phyloP scores from a whole-genome alignment of 2,113 vertebrate species.

The Pseudopodoces humilis region DNA sequence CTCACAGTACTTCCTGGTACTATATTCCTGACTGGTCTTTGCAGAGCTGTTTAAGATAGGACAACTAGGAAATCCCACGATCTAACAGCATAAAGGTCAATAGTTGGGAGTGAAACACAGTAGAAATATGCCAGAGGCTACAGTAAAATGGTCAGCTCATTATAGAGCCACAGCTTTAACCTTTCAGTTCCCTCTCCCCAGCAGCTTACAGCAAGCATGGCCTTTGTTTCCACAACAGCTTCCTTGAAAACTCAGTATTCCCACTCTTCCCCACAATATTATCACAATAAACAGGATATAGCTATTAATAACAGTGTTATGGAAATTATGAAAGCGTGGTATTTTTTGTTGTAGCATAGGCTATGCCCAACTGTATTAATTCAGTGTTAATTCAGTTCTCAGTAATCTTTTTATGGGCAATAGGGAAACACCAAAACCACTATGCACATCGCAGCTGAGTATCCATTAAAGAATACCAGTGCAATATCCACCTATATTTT shows the following conservation, averaged over 20 bases:
- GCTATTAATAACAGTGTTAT: background rate
- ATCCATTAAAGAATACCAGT: background rate
- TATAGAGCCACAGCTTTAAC: background rate
- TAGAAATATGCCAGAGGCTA: background rate
- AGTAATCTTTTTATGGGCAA: background rate
- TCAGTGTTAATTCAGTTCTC: background rate
- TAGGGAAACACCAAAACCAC: background rate
- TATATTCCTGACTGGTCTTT: background rate
- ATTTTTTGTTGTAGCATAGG: background rate
- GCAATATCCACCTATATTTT: background rate
- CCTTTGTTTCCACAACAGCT: background rate
- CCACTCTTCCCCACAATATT: fast-evolving
- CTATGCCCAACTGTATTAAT: background rate
- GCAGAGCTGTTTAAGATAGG: background rate
- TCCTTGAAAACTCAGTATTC: background rate
- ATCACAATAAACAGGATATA: background rate
- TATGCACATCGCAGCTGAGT: background rate
- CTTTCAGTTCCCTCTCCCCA: background rate
- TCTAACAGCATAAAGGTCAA: conserved; percentile 16
- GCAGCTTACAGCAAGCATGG: background rate
- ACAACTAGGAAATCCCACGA: background rate
- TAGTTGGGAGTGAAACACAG: background rate
- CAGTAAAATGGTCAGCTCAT: background rate
- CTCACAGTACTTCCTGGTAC: background rate
- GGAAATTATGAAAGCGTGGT: background rate